A percentile compares a stretch with the other conserved stretches of the same genome.
Evolutionary conservation across 2,113 vertebrate genomes (phyloP).

Genomic region (Tauraco erythrolophus): DNA sequence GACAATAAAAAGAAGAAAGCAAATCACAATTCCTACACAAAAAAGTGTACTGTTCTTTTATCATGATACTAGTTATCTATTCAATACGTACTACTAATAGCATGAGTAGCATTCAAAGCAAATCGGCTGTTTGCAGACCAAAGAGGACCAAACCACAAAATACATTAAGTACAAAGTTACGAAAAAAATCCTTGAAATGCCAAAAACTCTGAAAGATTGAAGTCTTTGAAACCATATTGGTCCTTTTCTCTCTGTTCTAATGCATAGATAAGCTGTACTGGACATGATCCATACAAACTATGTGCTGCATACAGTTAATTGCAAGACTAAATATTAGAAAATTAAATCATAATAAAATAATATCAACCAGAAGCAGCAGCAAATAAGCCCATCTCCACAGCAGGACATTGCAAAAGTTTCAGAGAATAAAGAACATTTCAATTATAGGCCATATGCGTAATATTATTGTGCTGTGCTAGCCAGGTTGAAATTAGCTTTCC

Average conservation of each 20-base stretch:
- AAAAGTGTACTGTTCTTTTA: not conserved
- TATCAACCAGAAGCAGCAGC: not conserved
- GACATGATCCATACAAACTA: not conserved
- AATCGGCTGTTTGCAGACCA: not conserved
- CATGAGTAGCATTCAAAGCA: not conserved
- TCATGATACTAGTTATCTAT: not conserved
- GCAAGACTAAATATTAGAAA: not conserved
- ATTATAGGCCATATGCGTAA: not conserved
- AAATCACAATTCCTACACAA: not conserved
- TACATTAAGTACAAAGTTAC: not conserved
- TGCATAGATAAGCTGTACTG: not conserved
- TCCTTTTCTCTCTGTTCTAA: not conserved
- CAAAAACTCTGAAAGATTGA: not conserved
- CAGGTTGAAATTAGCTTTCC: slow-evolving; percentile 16
- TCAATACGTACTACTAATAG: not conserved
- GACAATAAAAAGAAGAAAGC: not conserved
- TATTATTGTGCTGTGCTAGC: not conserved
- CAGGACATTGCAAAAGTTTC: slow-evolving; percentile 17
- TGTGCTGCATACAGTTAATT: not conserved
- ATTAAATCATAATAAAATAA: slow-evolving; percentile 28
- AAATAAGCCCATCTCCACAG: slow-evolving; percentile 29
- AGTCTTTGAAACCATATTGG: not conserved
- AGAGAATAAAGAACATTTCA: slow-evolving; percentile 4
- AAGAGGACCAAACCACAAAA: not conserved
- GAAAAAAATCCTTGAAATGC: not conserved